A percentile compares a stretch with the other conserved stretches of the same genome.
phyloP scores from a whole-genome alignment of 2,888 invertebrate genomes.

The Temnothorax ravouxi region DNA sequence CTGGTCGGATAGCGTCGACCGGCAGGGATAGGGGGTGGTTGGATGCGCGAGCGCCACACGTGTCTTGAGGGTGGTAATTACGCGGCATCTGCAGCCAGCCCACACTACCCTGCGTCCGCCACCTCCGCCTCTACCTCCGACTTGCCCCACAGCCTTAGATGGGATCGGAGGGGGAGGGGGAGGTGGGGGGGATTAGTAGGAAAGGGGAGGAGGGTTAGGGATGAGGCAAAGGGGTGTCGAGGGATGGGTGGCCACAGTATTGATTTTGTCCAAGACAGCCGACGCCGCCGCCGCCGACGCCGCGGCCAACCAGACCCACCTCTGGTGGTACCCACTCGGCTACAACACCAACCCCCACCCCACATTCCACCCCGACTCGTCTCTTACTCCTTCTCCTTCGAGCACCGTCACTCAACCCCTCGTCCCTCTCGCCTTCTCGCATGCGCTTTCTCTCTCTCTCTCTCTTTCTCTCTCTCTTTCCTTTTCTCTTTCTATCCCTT shows the following conservation, averaged over 20 bases:
- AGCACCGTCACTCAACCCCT: conserved; percentile 40
- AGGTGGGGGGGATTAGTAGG: conserved; percentile 66
- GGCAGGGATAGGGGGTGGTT: conserved; percentile 58
- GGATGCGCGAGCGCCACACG: conserved; percentile 84
- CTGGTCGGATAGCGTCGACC: conserved; percentile 55
- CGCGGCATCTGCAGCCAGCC: conserved; percentile 86
- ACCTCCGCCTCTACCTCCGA: conserved; percentile 76
- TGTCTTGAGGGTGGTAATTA: conserved; percentile 87
- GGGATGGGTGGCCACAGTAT: conserved; percentile 86
- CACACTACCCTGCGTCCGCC: conserved; percentile 72
- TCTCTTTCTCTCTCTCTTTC: conserved; percentile 56
- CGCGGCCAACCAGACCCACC: conserved; percentile 86
- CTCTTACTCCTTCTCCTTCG: conserved; percentile 71
- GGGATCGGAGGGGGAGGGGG: conserved; percentile 72
- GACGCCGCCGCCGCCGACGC: conserved; percentile 83
- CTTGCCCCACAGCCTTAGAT: conserved; percentile 83
- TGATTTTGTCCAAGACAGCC: conserved; percentile 87
- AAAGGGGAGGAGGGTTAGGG: conserved; percentile 73
- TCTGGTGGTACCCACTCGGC: conserved; percentile 85
- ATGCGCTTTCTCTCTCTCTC: neutral
- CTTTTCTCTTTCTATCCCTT: conserved; percentile 51
- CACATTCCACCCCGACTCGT: conserved; percentile 73
- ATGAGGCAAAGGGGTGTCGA: conserved; percentile 78
- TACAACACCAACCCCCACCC: conserved; percentile 75
- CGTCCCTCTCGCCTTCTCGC: conserved; percentile 25